Percentiles rank a stretch among this genome's conserved stretches.
phyloP scores from a whole-genome alignment of 2,113 vertebrate species.

The Mystacornis crossleyi region DNA sequence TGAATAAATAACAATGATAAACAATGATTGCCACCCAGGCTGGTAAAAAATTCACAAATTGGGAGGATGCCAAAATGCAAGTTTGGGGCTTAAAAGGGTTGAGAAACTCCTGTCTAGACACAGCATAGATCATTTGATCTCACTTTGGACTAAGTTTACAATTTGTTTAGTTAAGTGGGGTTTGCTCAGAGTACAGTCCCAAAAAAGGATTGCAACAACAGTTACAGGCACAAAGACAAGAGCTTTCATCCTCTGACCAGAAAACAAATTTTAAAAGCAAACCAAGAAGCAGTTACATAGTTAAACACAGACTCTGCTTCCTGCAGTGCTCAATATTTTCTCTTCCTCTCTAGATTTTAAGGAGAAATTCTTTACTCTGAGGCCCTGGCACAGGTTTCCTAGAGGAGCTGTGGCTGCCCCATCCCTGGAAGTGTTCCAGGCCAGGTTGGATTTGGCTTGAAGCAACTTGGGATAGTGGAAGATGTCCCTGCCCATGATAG shows the following conservation, averaged over 20 bases:
- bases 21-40: background rate
- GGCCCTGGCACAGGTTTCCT: accelerated
- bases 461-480: background rate
- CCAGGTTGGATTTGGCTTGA: accelerated
- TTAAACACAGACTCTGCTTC: background rate
- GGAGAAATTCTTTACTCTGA: background rate
- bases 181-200: background rate
- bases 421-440: background rate
- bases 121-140: background rate
- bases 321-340: background rate
- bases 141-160: background rate
- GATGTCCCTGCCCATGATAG: background rate
- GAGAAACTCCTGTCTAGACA: background rate
- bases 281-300: accelerated
- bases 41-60: background rate
- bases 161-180: background rate
- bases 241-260: background rate
- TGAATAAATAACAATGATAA: background rate
- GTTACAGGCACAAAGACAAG: background rate
- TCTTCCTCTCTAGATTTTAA: background rate
- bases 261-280: background rate
- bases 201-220: background rate
- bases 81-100: background rate
- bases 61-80: background rate
- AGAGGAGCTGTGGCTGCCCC: background rate